These are phyloP conservation scores for Lasiurus borealis DNA, from an alignment of 2,113 vertebrate genomes.

Conservation along the genomic window DNA sequence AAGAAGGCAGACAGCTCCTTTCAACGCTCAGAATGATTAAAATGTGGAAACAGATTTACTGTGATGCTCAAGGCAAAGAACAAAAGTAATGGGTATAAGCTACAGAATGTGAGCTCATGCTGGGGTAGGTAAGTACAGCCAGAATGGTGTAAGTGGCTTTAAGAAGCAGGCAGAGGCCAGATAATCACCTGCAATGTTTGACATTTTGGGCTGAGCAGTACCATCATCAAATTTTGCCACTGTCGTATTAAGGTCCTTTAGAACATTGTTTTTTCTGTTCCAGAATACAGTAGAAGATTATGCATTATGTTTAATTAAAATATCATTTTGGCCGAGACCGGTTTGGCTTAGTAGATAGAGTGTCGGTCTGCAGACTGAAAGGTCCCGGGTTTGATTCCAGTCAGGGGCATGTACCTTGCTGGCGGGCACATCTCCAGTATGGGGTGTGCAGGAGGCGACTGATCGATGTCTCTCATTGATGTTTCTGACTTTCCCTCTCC, in stretches of 20 bases:
- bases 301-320: background rate
- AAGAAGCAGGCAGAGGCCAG: background rate
- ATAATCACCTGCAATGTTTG: background rate
- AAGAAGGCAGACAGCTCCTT: background rate
- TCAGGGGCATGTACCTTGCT: too few relatives aligned
- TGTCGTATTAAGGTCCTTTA: background rate
- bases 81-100: background rate
- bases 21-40: background rate
- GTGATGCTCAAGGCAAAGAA: background rate
- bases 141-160: fast-evolving
- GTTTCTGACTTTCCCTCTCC: too few relatives aligned
- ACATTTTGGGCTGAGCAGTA: background rate
- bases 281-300: background rate
- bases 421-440: too few relatives aligned
- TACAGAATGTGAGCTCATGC: background rate
- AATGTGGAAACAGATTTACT: background rate
- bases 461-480: too few relatives aligned
- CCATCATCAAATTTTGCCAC: background rate
- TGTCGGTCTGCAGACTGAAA: too few relatives aligned
- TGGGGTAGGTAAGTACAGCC: background rate
- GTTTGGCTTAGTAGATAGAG: too few relatives aligned
- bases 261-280: background rate
- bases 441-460: too few relatives aligned
- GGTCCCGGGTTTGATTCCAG: too few relatives aligned
- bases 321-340: background rate